phyloP scores from a whole-genome alignment of 2,113 vertebrate genomes.

The Caloenas nicobarica region DNA sequence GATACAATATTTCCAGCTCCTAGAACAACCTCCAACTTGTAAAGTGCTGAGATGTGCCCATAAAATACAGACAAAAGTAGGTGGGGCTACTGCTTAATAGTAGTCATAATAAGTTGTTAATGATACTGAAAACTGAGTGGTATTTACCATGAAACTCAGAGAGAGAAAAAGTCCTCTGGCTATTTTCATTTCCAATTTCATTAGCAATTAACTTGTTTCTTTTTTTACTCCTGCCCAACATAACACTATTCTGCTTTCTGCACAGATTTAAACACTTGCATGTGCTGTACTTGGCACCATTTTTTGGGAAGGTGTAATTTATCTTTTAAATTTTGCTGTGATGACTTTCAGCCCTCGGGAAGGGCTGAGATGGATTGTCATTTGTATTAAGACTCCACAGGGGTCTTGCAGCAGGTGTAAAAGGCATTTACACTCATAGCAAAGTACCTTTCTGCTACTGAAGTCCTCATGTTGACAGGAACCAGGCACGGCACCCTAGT shows the following conservation, averaged over 20 bases:
- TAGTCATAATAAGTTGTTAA: background rate
- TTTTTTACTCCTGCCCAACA: background rate
- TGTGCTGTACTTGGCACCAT: background rate
- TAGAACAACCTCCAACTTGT: slow-evolving; percentile 25
- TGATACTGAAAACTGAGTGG: background rate
- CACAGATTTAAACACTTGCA: background rate
- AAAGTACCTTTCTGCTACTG: background rate
- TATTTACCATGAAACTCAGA: slow-evolving; percentile 24
- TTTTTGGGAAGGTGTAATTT: background rate
- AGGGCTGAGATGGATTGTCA: background rate
- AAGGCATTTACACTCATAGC: background rate
- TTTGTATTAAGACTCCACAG: background rate
- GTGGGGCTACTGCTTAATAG: background rate
- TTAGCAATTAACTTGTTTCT: background rate
- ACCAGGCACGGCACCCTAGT: background rate
- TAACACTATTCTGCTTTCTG: background rate
- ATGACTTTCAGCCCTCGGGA: background rate
- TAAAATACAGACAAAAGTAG: background rate
- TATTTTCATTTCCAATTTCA: background rate
- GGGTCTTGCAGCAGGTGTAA: background rate
- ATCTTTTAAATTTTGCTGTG: background rate
- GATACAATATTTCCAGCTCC: slow-evolving; percentile 39
- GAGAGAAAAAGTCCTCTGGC: background rate
- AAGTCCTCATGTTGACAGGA: background rate
- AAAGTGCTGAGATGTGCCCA: slow-evolving; percentile 1